These are phyloP conservation scores for Pyrocephalus nanus DNA, from an alignment of 2,797 vertebrate genomes.

Conservation along the genomic window DNA sequence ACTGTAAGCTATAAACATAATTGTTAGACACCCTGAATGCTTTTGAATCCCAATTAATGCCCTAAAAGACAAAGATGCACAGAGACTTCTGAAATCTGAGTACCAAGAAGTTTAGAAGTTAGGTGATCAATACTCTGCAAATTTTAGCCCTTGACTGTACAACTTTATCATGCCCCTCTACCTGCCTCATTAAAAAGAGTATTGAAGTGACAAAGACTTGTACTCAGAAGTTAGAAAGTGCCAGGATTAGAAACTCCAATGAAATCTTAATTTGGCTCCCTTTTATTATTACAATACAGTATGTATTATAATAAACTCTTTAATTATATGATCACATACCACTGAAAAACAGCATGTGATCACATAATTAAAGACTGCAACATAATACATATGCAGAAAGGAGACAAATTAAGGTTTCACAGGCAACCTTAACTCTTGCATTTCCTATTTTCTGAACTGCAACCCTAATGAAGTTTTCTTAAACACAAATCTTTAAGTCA, in stretches of 20 bases:
- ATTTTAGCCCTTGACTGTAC: neutral
- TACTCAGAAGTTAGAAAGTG: neutral
- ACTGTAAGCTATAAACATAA: neutral
- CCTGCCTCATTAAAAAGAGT: neutral
- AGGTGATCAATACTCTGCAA: neutral
- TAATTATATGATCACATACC: slow-evolving; percentile 58
- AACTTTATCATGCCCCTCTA: neutral
- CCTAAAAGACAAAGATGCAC: neutral
- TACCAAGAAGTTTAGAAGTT: neutral
- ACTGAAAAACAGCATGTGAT: slow-evolving; percentile 69
- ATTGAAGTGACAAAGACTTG: neutral
- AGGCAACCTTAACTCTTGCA: slow-evolving; percentile 56
- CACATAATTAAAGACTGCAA: slow-evolving; percentile 65
- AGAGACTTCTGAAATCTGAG: neutral
- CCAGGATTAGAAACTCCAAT: slow-evolving; percentile 15
- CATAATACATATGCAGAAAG: slow-evolving; percentile 58
- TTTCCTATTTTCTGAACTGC: slow-evolving; percentile 27
- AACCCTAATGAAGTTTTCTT: neutral
- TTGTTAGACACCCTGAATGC: neutral
- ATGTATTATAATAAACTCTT: slow-evolving; percentile 53
- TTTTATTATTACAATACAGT: slow-evolving; percentile 50
- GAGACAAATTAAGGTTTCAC: slow-evolving; percentile 54
- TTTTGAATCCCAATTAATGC: neutral
- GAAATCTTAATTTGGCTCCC: slow-evolving; percentile 40
- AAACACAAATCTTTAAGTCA: neutral